These are phyloP conservation scores for Samia ricini DNA, from an alignment of 1,140 invertebrate genomes.

Conservation along the genomic window DNA sequence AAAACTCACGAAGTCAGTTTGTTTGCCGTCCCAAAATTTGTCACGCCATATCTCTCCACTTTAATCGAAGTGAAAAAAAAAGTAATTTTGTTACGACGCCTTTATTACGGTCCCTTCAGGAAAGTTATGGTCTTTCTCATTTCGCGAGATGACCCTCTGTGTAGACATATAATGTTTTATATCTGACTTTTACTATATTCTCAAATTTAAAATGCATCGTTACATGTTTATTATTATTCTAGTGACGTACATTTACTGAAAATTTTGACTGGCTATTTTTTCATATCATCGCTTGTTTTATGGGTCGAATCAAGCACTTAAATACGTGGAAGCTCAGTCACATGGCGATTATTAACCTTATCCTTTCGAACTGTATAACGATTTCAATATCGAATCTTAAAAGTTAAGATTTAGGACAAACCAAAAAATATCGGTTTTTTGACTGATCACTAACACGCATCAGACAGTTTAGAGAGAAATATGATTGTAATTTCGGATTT, in stretches of 20 bases:
- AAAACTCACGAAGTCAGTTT: background rate
- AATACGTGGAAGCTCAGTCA: too few species aligned
- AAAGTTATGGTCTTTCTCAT: conserved; percentile 31
- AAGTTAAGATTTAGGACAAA: too few species aligned
- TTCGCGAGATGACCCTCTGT: conserved; percentile 27
- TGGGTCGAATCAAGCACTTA: too few species aligned
- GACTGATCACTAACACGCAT: too few species aligned
- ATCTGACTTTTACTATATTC: background rate
- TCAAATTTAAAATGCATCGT: background rate
- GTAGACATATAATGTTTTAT: conserved; percentile 14
- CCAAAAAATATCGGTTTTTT: too few species aligned
- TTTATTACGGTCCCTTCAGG: conserved; percentile 30
- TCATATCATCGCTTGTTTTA: too few species aligned
- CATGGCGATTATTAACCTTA: too few species aligned
- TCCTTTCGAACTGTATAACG: too few species aligned
- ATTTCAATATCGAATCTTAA: too few species aligned
- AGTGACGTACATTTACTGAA: too few species aligned
- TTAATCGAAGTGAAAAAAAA: conserved; percentile 19
- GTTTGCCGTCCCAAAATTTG: background rate
- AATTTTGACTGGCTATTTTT: background rate
- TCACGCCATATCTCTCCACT: background rate
- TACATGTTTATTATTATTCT: background rate
- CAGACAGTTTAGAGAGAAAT: too few species aligned
- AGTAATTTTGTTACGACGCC: conserved; percentile 32
- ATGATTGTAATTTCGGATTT: too few species aligned